phyloP scores from a whole-genome alignment of 2,888 invertebrate species.

The Drosophila antonietae region DNA sequence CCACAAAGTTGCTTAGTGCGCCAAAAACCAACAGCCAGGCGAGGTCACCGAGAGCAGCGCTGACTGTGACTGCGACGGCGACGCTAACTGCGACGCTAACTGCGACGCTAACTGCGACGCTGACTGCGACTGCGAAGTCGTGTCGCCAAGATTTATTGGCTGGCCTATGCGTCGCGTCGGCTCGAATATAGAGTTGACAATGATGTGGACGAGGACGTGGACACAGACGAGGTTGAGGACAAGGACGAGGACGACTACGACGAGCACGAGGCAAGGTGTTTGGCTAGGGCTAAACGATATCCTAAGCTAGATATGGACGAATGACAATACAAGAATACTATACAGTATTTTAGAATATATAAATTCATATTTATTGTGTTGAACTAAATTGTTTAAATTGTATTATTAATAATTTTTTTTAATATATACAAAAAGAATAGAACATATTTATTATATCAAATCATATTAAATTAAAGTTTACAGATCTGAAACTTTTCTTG shows the following conservation, averaged over 20 bases:
- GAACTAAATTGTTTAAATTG: too few species aligned
- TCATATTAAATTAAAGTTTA: too few species aligned
- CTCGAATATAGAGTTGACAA: conserved; percentile 32
- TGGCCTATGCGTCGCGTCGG: conserved; percentile 49
- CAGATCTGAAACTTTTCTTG: too few species aligned
- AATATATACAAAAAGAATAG: too few species aligned
- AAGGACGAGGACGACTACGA: conserved; percentile 21
- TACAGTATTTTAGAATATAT: background rate
- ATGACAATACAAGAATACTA: background rate
- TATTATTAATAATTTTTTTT: too few species aligned
- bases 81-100: background rate
- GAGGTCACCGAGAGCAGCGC: conserved; percentile 12
- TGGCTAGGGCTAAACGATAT: conserved; percentile 28
- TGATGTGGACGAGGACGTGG: conserved; percentile 25
- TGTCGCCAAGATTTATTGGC: conserved; percentile 75
- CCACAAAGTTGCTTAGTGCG: conserved; percentile 54
- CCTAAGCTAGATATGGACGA: background rate
- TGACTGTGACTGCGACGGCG: background rate
- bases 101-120: background rate
- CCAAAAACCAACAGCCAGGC: conserved; percentile 18
- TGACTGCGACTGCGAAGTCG: conserved; percentile 29
- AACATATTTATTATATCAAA: too few species aligned
- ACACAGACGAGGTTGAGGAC: conserved; percentile 22
- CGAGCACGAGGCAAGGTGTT: conserved; percentile 42
- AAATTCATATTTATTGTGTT: too few species aligned